Evolutionary conservation across 2,797 vertebrate genomes (phyloP), one percentile per base, ranked within the genome.

Genomic region (Sparus aurata): DNA sequence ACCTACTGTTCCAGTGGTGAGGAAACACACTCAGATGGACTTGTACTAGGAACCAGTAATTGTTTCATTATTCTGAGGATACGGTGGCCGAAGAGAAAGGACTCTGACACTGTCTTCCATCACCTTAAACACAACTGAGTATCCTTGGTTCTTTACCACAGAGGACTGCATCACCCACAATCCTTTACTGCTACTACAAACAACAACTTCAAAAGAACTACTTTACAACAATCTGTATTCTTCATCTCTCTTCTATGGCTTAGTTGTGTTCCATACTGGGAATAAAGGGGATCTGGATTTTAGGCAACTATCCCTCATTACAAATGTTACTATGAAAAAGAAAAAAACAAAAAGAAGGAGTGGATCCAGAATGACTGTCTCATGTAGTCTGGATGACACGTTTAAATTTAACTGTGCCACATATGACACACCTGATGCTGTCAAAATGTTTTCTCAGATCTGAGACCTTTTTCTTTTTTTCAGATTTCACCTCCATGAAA

Each of bases 381-480:
- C 68, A 45, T 87, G 61, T 83, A 80, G 69, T 84, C 68, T 69
- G 73, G 77, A 79, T 79, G 77, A 91, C 80, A 85, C 66, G 38
- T 86, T 86, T 77, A 80, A 86, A 84, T 85, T 84, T 80, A 85
- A 80, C 83, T 85, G 88, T 91, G 90, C 90, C 91, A 92, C 89
- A 90, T 73, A 80, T 61, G 84, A 92, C 79, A 85, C 82, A 79
- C 74, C 72, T 71, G 79, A 89, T 76, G 82, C 86, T 90, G 79
- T 91, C 87, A 85, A 87, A 85, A 84, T 71, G 64, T 83, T 77
- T 85, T 27, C 72, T 82, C 55, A 71, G 57, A 85, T 80, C 63
- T 80, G 43, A 83, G 88, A 75, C 84, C 67, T 38, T 79, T 77
- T 79, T 72, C 41, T 70, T 70, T 55, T 75, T 78, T 74, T 27